Conservation (phyloP, 2,888 invertebrate genomes). For the Clusia tigrina region DNA sequence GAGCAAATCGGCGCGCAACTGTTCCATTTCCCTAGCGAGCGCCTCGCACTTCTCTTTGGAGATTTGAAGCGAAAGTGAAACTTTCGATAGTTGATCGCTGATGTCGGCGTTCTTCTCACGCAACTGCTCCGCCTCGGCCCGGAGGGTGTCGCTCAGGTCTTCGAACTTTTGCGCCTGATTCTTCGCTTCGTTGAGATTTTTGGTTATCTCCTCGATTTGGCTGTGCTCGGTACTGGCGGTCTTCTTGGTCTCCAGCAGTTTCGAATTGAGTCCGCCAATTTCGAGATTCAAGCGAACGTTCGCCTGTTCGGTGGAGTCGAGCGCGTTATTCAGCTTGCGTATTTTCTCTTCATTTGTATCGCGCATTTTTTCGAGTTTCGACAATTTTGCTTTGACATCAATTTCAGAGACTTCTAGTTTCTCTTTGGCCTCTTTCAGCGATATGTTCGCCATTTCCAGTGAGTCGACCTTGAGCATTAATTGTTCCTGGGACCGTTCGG, state of each 20-base stretch:
- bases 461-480: constrained; percentile 36
- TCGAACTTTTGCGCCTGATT: constrained; percentile 31
- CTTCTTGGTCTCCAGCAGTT: constrained; percentile 37
- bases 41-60: constrained; percentile 36
- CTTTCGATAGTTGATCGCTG: constrained; percentile 42
- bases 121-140: constrained; percentile 27
- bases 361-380: constrained; percentile 45
- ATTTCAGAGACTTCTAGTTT: constrained; percentile 40
- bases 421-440: constrained; percentile 37
- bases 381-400: constrained; percentile 38
- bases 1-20: constrained; percentile 36
- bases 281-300: constrained; percentile 48
- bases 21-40: constrained; percentile 38
- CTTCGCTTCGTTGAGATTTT: constrained; percentile 33
- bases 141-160: constrained; percentile 37
- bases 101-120: constrained; percentile 38
- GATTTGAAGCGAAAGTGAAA: constrained; percentile 35
- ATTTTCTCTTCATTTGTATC: constrained; percentile 42
- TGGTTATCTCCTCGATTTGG: constrained; percentile 30
- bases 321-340: constrained; percentile 40
- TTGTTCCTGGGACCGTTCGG: constrained; percentile 41
- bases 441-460: constrained; percentile 35
- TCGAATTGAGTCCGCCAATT: constrained; percentile 48
- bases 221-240: constrained; percentile 29
- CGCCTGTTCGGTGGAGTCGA: constrained; percentile 40